Base-by-base conservation (phyloP, 2,888 invertebrate species). In the Nebria brevicollis region DNA sequence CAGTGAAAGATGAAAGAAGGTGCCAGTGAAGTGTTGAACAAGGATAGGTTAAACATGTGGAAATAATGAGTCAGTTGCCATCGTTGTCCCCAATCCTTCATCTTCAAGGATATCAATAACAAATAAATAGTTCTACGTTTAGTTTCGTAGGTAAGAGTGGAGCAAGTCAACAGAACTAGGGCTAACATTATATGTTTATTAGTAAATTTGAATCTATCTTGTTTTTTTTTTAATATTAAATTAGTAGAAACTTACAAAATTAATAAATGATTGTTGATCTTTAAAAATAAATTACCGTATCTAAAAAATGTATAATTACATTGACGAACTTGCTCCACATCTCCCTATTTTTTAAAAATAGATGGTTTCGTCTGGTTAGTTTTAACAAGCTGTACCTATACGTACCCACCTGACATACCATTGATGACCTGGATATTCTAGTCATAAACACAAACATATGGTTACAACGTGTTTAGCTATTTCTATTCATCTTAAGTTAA, bases 91-190 rank as follows among this genome's bases (percentile, higher is more conserved):
- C 20, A 25, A 68, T 68, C 2, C 13, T 34, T 70, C 70, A 70
- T 11, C 70, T 70, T 70, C 70, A 70, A 70, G 6, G 6, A 70
- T 70, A 70, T 70, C 26, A 70, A 70, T 70, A 70, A 20, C 70
- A 70, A 70, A 70, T 34, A 70, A 70, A 70, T 70, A 11, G 70
- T 20, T 34, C n/a, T 70, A 26, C 54, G 54, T 54, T 54, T 54
- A 54, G 8, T 54, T 54, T 7, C 54, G 54, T 54, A 54, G 54
- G 20, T 20, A 54, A 13, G 7, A 54, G 54, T 54, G 54, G 54
- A 54, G 11, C 54, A 54, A 13, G 8, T 54, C 54, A 8, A 2
- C 54, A 54, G 13, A 54, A 54, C 2, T 54, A 54, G 6, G 4
- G 34, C 34, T 34, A 34, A 34, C 2, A 34, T 34, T 20, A 20